A percentile compares a stretch with the other conserved stretches of the same genome.
These are phyloP conservation scores for Buathra laborator DNA, from an alignment of 2,888 invertebrate species.

Conservation along the genomic window DNA sequence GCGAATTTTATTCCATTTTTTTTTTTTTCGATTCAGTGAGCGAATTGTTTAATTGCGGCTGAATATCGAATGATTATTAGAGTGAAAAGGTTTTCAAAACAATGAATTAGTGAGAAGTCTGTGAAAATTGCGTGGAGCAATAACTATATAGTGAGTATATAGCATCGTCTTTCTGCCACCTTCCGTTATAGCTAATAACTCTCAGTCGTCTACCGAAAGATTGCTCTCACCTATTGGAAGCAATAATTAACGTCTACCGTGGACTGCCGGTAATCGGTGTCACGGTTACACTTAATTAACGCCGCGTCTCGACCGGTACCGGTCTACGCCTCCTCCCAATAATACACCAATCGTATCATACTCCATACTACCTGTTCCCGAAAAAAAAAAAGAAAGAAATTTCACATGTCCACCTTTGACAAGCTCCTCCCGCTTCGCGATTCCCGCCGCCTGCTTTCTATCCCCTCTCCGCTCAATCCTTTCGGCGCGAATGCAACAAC, in stretches of 20 bases:
- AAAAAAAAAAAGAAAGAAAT: neutral
- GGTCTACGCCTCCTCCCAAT: slow-evolving; percentile 4
- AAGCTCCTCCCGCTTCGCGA: slow-evolving; percentile 27
- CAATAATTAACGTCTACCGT: slow-evolving; percentile 7
- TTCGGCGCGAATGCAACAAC: slow-evolving; percentile 44
- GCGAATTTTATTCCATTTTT: too few species aligned
- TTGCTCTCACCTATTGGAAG: neutral
- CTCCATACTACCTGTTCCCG: neutral
- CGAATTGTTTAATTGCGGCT: too few species aligned
- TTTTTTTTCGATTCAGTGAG: too few species aligned
- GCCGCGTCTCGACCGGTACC: neutral
- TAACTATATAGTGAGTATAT: neutral
- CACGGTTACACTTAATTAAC: slow-evolving; percentile 22
- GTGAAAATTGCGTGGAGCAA: too few species aligned
- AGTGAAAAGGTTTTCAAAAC: neutral
- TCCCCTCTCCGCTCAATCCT: slow-evolving; percentile 4
- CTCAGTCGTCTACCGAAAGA: neutral
- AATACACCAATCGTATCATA: neutral
- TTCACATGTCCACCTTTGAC: slow-evolving; percentile 34
- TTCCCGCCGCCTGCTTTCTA: slow-evolving; percentile 18
- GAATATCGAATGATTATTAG: too few species aligned
- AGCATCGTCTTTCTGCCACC: neutral
- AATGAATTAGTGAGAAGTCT: neutral
- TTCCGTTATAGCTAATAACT: neutral
- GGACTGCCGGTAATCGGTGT: slow-evolving; percentile 10